Base-by-base conservation (phyloP, 1,140 invertebrate genomes). In the Lordiphosa stackelbergi region DNA sequence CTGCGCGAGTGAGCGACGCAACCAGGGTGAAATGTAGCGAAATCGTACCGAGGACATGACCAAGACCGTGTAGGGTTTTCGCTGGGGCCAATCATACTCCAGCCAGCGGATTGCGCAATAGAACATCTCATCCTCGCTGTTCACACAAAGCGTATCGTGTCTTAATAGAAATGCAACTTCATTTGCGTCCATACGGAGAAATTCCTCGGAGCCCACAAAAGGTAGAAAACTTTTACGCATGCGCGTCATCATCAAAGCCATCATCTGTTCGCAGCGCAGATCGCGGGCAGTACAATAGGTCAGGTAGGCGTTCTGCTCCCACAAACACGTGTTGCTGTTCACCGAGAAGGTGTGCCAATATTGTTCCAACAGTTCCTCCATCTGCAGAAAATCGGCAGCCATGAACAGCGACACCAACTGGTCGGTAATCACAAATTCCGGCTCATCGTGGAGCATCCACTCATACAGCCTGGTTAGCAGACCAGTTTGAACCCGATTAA, bases 61-160 rank as follows among this genome's bases (percentile, higher is more conserved):
- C 0, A 38, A 1, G 4, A 6, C 6, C 0, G 52, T 0, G 11
- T 45, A 4, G 0, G 38, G 1, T 10, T 41, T 35, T 0, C 72
- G 72, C 2, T 37, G 8, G 2, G 12, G 1, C 60, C 65, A 74
- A 4, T 60, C 11, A n/a, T 38, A 34, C 0, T 69, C 42, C 3
- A 74, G 28, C 70, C 72, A 74, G 9, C 34, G 46, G 0, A 73
- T 1, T 3, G 24, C 35, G 24, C 37, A 12, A 51, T 66, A 74
- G 55, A 74, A 73, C 0, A 73, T 11, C 41, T 74, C 72, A n/a
- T 74, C 72, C 43, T 74, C 72, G 16, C 40, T 52, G 16, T 73
- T 74, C 2, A 69, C 65, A 6, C 53, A 48, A 2, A 74, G 22
- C 4, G 10, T 65, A 6, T 73, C 53, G 22, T 34, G 9, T 0